These are phyloP conservation scores for Phalloptychus januarius DNA, from an alignment of 2,797 vertebrate genomes.

Conservation along the genomic window DNA sequence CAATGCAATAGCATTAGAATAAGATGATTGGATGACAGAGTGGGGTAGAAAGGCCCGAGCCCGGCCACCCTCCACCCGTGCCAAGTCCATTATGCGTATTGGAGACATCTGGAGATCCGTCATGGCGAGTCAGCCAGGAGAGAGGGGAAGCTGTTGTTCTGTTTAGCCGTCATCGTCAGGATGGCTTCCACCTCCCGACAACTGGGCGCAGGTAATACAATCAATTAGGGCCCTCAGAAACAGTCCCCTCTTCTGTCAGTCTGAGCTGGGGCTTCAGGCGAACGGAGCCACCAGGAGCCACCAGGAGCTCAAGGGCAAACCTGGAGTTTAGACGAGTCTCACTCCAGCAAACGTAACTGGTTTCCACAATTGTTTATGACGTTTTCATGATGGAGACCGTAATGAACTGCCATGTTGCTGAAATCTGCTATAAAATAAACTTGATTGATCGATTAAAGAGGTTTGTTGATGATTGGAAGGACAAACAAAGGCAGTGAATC, in stretches of 20 bases:
- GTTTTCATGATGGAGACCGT: no score
- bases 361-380: no score
- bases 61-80: conserved; percentile 65
- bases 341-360: neutral
- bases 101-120: conserved; percentile 76
- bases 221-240: conserved; percentile 65
- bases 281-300: conserved; percentile 34
- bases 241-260: conserved; percentile 46
- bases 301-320: conserved; percentile 53
- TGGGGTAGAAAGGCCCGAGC: conserved; percentile 64
- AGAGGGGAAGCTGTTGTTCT: conserved; percentile 58
- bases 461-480: no score
- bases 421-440: no score
- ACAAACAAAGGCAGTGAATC: no score
- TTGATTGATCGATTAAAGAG: no score
- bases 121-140: conserved; percentile 56
- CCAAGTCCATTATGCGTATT: conserved; percentile 86
- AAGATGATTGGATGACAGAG: conserved; percentile 83
- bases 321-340: neutral
- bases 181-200: conserved; percentile 70
- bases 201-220: conserved; percentile 70
- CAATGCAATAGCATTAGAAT: conserved; percentile 82
- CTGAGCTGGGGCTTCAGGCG: conserved; percentile 41
- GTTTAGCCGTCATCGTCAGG: conserved; percentile 69
- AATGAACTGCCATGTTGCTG: no score